Conservation (phyloP, 2,797 vertebrate genomes). For the Botia almorhae region DNA sequence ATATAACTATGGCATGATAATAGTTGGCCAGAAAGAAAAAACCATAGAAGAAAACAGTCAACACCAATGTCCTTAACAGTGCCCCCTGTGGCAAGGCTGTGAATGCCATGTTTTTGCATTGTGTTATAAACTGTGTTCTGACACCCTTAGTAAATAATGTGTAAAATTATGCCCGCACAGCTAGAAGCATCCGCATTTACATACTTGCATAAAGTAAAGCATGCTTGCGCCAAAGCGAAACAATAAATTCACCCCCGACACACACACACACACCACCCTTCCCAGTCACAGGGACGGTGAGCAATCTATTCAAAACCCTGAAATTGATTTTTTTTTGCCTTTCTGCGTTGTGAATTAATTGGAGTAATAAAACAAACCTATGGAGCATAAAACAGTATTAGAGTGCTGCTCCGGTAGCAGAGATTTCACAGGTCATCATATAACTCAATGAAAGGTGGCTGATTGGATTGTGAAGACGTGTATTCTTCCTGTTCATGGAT, state of each 20-base stretch:
- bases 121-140: background rate
- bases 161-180: background rate
- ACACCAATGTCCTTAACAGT: background rate
- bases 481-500: conserved; percentile 53
- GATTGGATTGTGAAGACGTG: conserved; percentile 48
- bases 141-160: background rate
- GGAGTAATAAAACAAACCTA: conserved; percentile 58
- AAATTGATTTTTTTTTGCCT: conserved; percentile 48
- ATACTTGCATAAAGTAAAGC: background rate
- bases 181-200: background rate
- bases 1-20: background rate
- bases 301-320: conserved; percentile 41
- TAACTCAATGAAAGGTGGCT: conserved; percentile 53
- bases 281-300: background rate
- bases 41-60: background rate
- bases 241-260: too few species aligned
- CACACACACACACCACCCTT: background rate
- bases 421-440: conserved; percentile 56
- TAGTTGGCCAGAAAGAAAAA: background rate
- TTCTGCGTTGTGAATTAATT: conserved; percentile 58
- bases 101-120: background rate
- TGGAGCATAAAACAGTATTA: conserved; percentile 58
- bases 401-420: conserved; percentile 40
- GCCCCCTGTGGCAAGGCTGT: background rate
- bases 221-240: background rate